phyloP scores from a whole-genome alignment of 2,888 invertebrate genomes.

The Phorcus lineatus region DNA sequence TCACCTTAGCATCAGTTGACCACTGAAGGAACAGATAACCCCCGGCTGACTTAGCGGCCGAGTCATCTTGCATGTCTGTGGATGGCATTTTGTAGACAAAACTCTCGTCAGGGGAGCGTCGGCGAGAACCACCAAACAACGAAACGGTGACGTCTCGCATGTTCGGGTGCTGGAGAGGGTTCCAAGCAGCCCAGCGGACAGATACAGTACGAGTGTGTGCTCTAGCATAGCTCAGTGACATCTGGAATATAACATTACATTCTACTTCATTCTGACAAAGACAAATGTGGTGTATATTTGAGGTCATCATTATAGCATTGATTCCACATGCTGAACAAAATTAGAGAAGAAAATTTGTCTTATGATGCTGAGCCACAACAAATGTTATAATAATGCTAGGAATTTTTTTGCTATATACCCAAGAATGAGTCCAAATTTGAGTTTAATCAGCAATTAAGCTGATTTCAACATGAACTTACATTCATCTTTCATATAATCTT shows the following conservation, averaged over 20 bases:
- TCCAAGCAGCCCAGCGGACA: conserved; percentile 76
- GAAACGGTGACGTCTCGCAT: conserved; percentile 58
- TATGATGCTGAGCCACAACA: no score
- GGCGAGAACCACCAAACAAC: conserved; percentile 74
- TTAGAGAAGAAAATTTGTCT: no score
- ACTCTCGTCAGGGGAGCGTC: conserved; percentile 73
- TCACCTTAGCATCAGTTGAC: conserved; percentile 50
- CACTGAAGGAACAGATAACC: conserved; percentile 63
- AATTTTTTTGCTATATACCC: no score
- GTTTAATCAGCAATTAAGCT: no score
- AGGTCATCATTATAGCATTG: no score
- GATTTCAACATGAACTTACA: no score
- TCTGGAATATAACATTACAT: conserved; percentile 34
- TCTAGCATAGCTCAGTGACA: conserved; percentile 50
- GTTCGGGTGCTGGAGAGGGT: conserved; percentile 70
- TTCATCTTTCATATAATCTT: no score
- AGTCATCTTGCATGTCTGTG: conserved; percentile 61
- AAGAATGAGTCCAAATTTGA: no score
- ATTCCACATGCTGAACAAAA: no score
- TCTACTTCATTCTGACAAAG: no score
- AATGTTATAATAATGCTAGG: no score
- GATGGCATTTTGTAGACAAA: conserved; percentile 74
- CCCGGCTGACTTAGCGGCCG: conserved; percentile 54
- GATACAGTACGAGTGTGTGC: conserved; percentile 64
- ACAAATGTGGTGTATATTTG: no score